Base-by-base conservation (phyloP, 2,797 vertebrate genomes). In the Hapalemur alaotrensis region DNA sequence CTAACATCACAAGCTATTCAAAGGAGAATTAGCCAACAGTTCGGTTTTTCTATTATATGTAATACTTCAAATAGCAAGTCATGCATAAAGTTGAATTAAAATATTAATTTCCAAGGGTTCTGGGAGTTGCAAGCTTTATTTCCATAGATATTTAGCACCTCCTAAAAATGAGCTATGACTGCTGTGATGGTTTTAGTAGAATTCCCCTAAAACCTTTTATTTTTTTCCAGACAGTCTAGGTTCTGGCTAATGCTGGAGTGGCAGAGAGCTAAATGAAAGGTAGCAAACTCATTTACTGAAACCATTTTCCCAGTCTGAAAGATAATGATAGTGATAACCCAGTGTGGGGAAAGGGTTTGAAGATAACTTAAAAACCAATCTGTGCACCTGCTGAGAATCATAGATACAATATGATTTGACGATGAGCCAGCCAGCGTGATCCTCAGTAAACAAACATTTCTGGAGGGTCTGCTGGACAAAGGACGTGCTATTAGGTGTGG, bases 41-140 rank as follows among this genome's bases (percentile, higher is more conserved):
- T 78, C 43, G 5, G 23, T 43, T 94, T 95, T 92, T 59, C 79
- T 95, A 23, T 94, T 95, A 48, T 46, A 65, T 78, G 28, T 92
- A 90, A 92, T 41, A 73, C 4, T 76, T 18, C 23, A 82, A 82
- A 57, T 43, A 84, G 72, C 89, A 95, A 95, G 32, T 78, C 73
- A 78, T 84, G 75, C 65, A 95, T 81, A 96, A 91, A 91, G 79
- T 61, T 89, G 63, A 97, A 91, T 96, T 95, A 96, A 97, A 96
- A 94, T 67, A 96, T 80, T 95, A 95, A 96, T 94, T 97, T 91
- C 88, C 46, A 83, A 83, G 89, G 91, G 81, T 84, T 93, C 91
- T 95, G 72, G 69, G 83, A 95, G 70, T 93, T 91, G 18, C n/a
- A 75, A 80, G 59, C 82, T 94, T 95, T 94, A 93, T 87, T 95